Conservation (phyloP, 2,888 invertebrate species). For the Dasypolia templi region DNA sequence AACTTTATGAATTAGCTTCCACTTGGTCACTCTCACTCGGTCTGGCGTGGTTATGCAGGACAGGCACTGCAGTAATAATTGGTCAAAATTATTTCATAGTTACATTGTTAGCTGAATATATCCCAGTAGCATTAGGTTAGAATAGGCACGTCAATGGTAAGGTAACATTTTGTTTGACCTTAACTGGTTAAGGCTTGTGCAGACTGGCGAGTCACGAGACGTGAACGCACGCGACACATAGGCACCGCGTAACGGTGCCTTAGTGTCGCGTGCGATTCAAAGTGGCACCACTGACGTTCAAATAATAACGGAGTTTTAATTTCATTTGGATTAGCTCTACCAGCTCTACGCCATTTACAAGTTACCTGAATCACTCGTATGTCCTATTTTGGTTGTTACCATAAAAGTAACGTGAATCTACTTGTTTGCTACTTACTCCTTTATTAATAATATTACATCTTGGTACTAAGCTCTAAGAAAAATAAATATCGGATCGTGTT, state of each 20-base stretch:
- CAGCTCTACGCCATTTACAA: neutral
- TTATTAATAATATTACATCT: conserved; percentile 8
- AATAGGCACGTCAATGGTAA: neutral
- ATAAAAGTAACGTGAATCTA: neutral
- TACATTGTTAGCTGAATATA: neutral
- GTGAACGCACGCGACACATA: no score
- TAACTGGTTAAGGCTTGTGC: no score
- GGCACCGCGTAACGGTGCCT: no score
- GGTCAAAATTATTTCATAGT: no score
- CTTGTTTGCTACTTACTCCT: neutral
- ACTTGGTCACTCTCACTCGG: neutral
- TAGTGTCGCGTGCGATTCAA: no score
- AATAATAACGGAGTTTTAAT: no score
- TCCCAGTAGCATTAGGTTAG: no score
- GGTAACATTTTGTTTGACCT: neutral
- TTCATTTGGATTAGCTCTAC: neutral
- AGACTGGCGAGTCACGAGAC: no score
- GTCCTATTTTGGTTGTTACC: neutral
- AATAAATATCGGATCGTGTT: conserved; percentile 68
- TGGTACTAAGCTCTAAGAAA: conserved; percentile 4
- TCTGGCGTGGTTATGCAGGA: neutral
- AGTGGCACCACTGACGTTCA: no score
- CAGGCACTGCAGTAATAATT: neutral
- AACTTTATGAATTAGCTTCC: no score
- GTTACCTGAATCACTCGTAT: neutral